Base-by-base conservation (phyloP, 2,113 vertebrate genomes). In the Pygoscelis antarcticus region DNA sequence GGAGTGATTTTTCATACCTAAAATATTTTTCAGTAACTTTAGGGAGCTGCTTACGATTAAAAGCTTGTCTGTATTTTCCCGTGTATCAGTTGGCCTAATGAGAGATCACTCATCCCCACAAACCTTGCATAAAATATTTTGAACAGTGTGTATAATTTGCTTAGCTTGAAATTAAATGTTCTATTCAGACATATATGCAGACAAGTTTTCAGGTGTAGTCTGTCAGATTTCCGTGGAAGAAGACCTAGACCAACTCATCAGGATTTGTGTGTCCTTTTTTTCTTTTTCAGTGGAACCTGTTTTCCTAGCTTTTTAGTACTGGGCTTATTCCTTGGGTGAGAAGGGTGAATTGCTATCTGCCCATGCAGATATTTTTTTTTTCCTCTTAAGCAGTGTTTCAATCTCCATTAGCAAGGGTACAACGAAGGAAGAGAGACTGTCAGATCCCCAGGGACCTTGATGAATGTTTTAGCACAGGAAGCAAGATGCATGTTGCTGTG, bases 391-490 rank as follows among this genome's bases (percentile, higher is more conserved):
- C 71, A 86, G 57, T 30, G 5, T 90, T 95, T 97, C 84, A 78
- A 46, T 93, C 87, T 91, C 71, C 46, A 66, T 90, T 96, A 89
- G 61, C 55, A 46, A 92, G 68, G 36, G 44, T 51, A 65, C 29
- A 25, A 68, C 3, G 6, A 90, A 86, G 77, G 66, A 74, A 60
- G 66, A 57, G 92, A 93, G 75, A 25, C 61, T 92, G 57, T 87
- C 83, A 74, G 60, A 82, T 84, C 97, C 78, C 57, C 68, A 30
- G 91, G 93, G 91, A 95, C 69, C 86, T 93, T 32, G 64, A 66
- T 68, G 93, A 92, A 90, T 91, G 55, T 96, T 97, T 97, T 95
- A 97, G 87, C 96, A 91, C 93, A 98, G 98, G 97, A 98, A 98
- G 97, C 96, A 88, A 95, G 97, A 95, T 95, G 93, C 71, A 25